phyloP scores from a whole-genome alignment of 2,113 vertebrate species.

The Neodontobutis hainanensis region DNA sequence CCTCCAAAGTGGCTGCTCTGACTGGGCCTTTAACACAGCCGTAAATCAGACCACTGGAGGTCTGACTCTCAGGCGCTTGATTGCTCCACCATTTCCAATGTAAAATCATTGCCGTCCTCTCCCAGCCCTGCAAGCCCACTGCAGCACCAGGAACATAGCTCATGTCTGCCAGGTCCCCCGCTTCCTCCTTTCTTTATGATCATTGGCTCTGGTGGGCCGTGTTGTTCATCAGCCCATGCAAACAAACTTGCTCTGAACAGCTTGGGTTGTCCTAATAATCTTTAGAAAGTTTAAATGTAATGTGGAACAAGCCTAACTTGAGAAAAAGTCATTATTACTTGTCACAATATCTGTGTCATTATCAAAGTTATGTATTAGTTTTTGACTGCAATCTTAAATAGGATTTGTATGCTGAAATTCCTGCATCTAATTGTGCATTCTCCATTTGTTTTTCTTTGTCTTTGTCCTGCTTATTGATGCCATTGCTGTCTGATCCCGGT shows the following conservation, averaged over 20 bases:
- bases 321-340: too few relatives aligned
- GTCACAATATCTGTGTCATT: too few relatives aligned
- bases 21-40: conserved; percentile 55
- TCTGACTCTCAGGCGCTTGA: conserved; percentile 28
- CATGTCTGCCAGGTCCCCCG: conserved; percentile 39
- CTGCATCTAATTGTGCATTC: conserved; percentile 21
- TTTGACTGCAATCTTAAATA: too few relatives aligned
- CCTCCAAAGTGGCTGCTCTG: conserved; percentile 58
- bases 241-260: neutral
- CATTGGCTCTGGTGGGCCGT: conserved; percentile 15
- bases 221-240: conserved; percentile 31
- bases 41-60: conserved; percentile 68
- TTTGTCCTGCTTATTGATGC: neutral
- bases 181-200: conserved; percentile 58
- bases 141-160: conserved; percentile 43
- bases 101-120: conserved; percentile 9
- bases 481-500: conserved; percentile 33
- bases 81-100: conserved; percentile 27
- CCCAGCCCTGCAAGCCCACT: neutral
- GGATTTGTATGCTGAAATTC: neutral
- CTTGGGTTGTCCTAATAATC: too few relatives aligned
- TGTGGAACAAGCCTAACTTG: too few relatives aligned
- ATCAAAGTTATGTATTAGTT: too few relatives aligned
- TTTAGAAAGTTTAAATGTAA: too few relatives aligned
- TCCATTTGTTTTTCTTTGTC: conserved; percentile 8